Percentiles rank a stretch among this genome's conserved stretches.
These are phyloP conservation scores for Agrotis segetum DNA, from an alignment of 2,888 invertebrate species.

Conservation along the genomic window DNA sequence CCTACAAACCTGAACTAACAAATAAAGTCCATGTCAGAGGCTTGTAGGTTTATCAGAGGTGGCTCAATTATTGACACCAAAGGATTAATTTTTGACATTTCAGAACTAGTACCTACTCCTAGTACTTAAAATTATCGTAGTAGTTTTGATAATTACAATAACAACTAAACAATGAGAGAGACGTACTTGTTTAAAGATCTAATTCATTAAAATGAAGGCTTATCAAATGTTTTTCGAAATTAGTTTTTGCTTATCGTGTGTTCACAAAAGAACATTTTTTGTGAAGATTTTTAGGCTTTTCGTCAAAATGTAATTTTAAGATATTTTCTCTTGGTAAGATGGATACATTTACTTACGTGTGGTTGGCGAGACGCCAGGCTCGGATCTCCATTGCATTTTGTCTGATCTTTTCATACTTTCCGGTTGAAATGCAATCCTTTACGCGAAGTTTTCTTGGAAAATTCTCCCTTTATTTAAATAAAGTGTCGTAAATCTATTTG, in stretches of 20 bases:
- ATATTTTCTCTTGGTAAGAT: slow-evolving; percentile 8
- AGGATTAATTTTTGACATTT: no score
- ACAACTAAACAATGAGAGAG: no score
- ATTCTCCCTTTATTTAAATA: slow-evolving; percentile 8
- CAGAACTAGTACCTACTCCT: no score
- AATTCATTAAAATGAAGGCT: no score
- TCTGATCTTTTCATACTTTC: slow-evolving; percentile 37
- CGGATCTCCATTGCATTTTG: slow-evolving; percentile 18
- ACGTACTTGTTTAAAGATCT: no score
- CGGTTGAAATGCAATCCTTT: slow-evolving; percentile 38
- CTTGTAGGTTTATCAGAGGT: no score
- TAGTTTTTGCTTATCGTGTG: neutral
- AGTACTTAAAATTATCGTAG: no score
- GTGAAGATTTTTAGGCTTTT: neutral
- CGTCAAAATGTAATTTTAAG: slow-evolving; percentile 18
- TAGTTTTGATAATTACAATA: no score
- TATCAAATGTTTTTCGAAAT: no score
- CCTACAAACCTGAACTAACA: no score
- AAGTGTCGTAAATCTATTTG: neutral
- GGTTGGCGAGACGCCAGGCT: slow-evolving; percentile 38
- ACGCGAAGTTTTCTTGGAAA: slow-evolving; percentile 4
- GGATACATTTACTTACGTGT: neutral
- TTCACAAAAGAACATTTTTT: neutral
- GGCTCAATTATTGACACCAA: no score
- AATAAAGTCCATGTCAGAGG: no score